A percentile compares a stretch with the other conserved stretches of the same genome.
Conservation (phyloP, 2,113 vertebrate species). For the Phalacrocorax carbo region DNA sequence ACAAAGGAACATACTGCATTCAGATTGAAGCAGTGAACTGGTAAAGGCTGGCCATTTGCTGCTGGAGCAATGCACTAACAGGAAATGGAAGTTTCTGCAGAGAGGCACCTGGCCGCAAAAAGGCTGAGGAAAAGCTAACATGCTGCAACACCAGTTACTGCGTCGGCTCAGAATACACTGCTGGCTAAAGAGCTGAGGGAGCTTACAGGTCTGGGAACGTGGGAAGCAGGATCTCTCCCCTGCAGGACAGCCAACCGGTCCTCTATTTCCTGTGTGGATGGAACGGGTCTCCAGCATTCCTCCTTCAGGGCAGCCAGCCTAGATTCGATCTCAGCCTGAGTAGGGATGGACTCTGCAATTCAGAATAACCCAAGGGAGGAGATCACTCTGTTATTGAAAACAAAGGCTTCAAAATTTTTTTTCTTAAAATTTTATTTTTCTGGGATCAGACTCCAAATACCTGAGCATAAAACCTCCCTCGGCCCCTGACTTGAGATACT, state of each 20-base stretch:
- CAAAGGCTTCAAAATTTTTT: background rate
- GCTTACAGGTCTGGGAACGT: constrained; percentile 79
- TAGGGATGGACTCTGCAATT: constrained; percentile 81
- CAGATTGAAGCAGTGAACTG: background rate
- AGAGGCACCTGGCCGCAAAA: background rate
- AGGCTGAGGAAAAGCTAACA: background rate
- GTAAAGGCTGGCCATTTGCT: background rate
- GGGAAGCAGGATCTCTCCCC: constrained; percentile 77
- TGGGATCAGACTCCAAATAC: background rate
- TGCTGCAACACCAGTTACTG: background rate
- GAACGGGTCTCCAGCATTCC: constrained; percentile 72
- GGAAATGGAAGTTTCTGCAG: background rate
- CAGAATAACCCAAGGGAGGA: background rate
- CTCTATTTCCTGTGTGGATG: constrained; percentile 86
- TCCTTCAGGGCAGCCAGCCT: constrained; percentile 86
- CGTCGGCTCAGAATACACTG: background rate
- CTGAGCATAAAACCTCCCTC: background rate
- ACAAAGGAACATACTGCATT: background rate
- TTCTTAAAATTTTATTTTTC: background rate
- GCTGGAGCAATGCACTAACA: background rate
- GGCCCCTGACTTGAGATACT: rapidly evolving
- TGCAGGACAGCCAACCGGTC: constrained; percentile 84
- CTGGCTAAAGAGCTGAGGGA: background rate
- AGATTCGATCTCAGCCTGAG: constrained; percentile 88
- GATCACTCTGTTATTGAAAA: background rate